A percentile compares a stretch with the other conserved stretches of the same genome.
These are phyloP conservation scores for Lasioglossum figueresi DNA, from an alignment of 2,888 invertebrate species.

Conservation along the genomic window DNA sequence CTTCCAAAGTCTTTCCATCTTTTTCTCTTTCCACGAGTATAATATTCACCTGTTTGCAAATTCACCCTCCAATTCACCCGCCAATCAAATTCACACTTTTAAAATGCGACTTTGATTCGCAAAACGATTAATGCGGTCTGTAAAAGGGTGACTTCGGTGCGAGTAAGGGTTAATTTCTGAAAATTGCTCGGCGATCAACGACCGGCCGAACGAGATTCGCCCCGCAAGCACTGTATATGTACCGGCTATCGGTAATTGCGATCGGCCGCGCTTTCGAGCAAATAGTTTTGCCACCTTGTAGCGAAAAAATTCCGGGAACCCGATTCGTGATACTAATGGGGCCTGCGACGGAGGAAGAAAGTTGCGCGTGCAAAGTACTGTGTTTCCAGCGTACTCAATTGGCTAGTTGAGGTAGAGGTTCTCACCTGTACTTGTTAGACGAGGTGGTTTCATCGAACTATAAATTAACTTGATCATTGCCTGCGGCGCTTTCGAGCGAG, in stretches of 20 bases:
- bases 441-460: neutral
- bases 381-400: neutral
- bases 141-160: neutral
- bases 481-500: neutral
- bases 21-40: no score
- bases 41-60: no score
- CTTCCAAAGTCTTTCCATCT: neutral
- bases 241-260: conserved; percentile 2
- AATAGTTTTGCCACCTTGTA: conserved; percentile 9
- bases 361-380: neutral
- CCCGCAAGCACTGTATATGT: no score
- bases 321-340: conserved; percentile 1
- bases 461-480: conserved; percentile 5
- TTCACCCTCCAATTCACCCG: no score
- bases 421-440: neutral
- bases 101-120: neutral
- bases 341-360: neutral
- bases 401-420: neutral
- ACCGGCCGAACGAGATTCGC: neutral
- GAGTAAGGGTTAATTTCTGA: neutral
- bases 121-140: neutral
- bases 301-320: neutral
- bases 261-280: neutral
- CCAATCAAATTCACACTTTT: no score
- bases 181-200: neutral